Percentiles rank a stretch among this genome's conserved stretches.
phyloP scores from a whole-genome alignment of 2,888 invertebrate genomes.

The Lasius fuliginosus region DNA sequence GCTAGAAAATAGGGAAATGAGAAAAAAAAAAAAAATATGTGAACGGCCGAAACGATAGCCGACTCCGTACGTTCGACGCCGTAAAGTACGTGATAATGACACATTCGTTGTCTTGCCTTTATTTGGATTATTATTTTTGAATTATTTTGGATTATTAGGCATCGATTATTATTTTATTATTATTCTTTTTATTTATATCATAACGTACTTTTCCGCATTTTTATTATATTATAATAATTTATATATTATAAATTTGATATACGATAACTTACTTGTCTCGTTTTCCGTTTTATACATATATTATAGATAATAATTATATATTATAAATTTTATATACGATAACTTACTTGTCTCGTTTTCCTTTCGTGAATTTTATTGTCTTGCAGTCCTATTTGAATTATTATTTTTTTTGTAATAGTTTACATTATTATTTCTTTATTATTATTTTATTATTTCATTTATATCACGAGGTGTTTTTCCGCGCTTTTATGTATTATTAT shows the following conservation, averaged over 20 bases:
- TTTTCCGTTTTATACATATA: background rate
- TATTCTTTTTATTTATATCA: conserved; percentile 9
- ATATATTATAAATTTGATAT: background rate
- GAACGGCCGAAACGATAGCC: background rate
- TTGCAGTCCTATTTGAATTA: background rate
- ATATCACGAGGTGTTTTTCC: background rate
- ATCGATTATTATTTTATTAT: background rate
- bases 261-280: background rate
- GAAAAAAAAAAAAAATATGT: conserved; percentile 16
- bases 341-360: background rate
- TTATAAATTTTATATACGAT: background rate
- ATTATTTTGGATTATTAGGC: background rate
- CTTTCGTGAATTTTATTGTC: background rate
- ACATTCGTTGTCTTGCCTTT: background rate
- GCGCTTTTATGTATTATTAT: background rate
- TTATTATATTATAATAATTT: background rate
- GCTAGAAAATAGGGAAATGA: conserved; percentile 46
- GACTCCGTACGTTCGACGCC: too few relatives aligned
- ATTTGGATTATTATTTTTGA: background rate
- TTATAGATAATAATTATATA: background rate
- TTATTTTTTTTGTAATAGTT: background rate
- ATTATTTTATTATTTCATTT: conserved; percentile 23
- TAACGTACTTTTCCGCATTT: background rate
- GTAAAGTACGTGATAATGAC: background rate
- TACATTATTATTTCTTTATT: background rate